These are phyloP conservation scores for Seladonia tumulorum DNA, from an alignment of 2,888 invertebrate genomes.

Conservation along the genomic window DNA sequence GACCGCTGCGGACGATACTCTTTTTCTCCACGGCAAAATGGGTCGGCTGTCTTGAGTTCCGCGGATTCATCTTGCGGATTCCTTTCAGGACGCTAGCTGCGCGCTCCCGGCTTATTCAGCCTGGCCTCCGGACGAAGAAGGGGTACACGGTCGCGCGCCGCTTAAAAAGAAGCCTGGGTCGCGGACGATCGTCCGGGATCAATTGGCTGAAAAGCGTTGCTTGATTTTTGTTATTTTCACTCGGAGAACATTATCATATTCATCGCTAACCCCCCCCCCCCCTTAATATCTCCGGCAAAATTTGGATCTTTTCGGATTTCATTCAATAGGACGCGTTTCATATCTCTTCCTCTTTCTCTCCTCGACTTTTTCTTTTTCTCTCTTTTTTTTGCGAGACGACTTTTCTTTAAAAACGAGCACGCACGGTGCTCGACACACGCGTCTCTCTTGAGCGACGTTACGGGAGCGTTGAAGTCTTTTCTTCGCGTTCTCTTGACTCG, in stretches of 20 bases:
- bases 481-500: conserved; percentile 24
- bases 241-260: neutral
- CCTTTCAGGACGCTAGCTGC: conserved; percentile 60
- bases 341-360: neutral
- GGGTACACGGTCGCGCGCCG: conserved; percentile 52
- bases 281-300: neutral
- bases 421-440: neutral
- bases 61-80: conserved; percentile 62
- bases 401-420: neutral
- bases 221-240: conserved; percentile 35
- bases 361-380: neutral
- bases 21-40: conserved; percentile 59
- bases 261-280: neutral
- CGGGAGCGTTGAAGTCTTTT: neutral
- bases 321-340: neutral
- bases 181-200: conserved; percentile 50
- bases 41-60: conserved; percentile 67
- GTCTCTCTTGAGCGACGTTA: neutral
- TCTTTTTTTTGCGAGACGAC: neutral
- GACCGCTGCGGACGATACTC: conserved; percentile 45
- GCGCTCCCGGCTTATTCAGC: conserved; percentile 50
- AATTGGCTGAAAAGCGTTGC: conserved; percentile 65
- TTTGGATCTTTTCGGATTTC: neutral
- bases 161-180: conserved; percentile 48
- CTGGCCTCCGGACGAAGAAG: conserved; percentile 51